phyloP scores from a whole-genome alignment of 2,888 invertebrate species.

The Steinernema scapterisci region DNA sequence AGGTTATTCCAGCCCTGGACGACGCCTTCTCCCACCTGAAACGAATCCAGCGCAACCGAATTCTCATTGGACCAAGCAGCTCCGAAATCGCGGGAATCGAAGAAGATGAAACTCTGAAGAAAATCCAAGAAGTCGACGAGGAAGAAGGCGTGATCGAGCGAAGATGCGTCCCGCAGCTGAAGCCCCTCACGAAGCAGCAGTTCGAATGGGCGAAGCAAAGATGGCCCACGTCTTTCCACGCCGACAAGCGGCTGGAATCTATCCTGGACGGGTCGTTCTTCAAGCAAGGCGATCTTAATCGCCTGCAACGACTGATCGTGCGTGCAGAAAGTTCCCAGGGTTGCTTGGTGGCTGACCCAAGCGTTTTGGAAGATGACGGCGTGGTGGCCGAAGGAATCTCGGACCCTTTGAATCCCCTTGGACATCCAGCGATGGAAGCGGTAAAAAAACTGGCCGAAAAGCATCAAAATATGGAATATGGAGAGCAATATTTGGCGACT shows the following conservation, averaged over 20 bases:
- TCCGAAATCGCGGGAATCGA: not conserved
- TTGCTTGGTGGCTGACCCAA: conserved; percentile 12
- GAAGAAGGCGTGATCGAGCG: not conserved
- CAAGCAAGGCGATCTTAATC: conserved; percentile 1
- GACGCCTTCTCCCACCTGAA: conserved; percentile 11
- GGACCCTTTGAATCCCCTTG: conserved; percentile 23
- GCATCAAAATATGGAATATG: conserved; percentile 22
- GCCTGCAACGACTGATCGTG: conserved; percentile 27
- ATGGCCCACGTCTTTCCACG: conserved; percentile 41
- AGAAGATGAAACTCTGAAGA: not conserved
- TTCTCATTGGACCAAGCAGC: not conserved
- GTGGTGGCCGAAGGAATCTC: conserved; percentile 16
- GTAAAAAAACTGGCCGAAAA: conserved; percentile 35
- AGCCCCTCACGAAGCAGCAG: conserved; percentile 34
- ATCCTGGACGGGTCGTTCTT: conserved; percentile 29
- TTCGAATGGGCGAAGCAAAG: conserved; percentile 33
- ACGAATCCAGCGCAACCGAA: not conserved
- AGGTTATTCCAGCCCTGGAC: not conserved
- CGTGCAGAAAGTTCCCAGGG: conserved; percentile 33
- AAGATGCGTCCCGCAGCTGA: conserved; percentile 22
- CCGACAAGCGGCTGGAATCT: conserved; percentile 35
- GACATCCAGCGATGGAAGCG: conserved; percentile 38
- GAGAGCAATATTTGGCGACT: conserved; percentile 43
- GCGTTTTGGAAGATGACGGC: not conserved
- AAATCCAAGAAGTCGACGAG: not conserved